Conservation (phyloP, 2,888 invertebrate species). For the Lycocerus yunnanus region DNA sequence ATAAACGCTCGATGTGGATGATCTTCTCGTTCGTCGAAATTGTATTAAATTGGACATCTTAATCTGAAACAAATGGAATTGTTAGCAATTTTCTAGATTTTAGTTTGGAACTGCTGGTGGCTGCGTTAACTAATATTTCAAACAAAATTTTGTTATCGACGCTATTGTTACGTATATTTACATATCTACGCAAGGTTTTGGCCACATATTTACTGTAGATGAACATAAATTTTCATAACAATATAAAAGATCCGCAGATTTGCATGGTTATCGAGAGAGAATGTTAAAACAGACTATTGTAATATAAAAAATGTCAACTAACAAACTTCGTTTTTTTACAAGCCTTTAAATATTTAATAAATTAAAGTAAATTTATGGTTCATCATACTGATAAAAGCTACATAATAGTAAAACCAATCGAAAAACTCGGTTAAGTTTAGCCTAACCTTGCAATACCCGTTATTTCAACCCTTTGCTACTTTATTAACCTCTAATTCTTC, state of each 20-base stretch:
- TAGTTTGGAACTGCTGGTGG: not conserved
- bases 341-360: no score
- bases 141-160: not conserved
- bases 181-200: not conserved
- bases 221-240: not conserved
- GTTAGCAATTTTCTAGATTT: not conserved
- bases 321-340: no score
- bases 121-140: not conserved
- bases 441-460: no score
- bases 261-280: not conserved
- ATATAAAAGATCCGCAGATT: not conserved
- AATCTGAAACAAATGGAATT: not conserved
- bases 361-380: no score
- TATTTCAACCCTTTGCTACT: no score
- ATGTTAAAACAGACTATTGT: not conserved
- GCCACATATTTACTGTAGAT: not conserved
- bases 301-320: no score
- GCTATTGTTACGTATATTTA: not conserved
- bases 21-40: conserved; percentile 37
- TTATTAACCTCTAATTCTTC: no score
- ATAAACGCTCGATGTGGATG: conserved; percentile 44
- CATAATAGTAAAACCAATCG: no score
- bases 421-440: no score
- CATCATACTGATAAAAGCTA: no score
- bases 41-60: conserved; percentile 42